phyloP scores from a whole-genome alignment of 2,888 invertebrate species.

The Hesperia comma region DNA sequence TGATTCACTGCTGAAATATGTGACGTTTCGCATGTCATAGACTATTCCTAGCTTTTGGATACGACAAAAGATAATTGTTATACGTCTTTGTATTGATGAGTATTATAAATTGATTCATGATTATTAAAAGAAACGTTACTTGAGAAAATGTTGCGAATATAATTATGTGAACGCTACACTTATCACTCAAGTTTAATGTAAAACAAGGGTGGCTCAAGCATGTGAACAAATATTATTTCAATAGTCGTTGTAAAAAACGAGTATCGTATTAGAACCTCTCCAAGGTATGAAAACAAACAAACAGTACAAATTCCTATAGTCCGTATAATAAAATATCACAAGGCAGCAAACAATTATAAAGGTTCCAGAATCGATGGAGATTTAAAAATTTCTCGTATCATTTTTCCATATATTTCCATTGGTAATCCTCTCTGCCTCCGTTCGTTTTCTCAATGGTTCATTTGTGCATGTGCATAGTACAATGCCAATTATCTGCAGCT shows the following conservation, averaged over 20 bases:
- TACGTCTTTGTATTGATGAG: not conserved
- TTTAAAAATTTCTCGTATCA: constrained; percentile 19
- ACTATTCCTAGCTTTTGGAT: not conserved
- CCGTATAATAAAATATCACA: constrained; percentile 3
- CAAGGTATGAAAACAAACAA: constrained; percentile 8
- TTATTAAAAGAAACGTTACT: no score
- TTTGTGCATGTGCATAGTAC: constrained; percentile 22
- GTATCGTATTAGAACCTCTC: not conserved
- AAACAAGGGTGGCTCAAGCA: not conserved
- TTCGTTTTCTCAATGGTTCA: constrained; percentile 15
- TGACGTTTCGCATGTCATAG: constrained; percentile 8
- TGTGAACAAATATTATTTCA: not conserved
- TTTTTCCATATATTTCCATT: constrained; percentile 23
- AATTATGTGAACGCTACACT: no score
- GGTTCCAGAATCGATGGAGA: constrained; percentile 4
- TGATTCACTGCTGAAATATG: constrained; percentile 44
- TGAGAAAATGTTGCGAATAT: no score
- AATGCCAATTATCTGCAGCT: constrained; percentile 34
- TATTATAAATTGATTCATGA: no score
- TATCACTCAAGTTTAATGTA: not conserved
- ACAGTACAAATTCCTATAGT: not conserved
- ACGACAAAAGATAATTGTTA: not conserved
- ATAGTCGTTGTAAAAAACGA: not conserved
- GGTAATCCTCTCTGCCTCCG: constrained; percentile 22
- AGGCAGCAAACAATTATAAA: constrained; percentile 3